Evolutionary conservation across 2,113 vertebrate genomes (phyloP), one percentile per base, ranked within the genome.

Genomic region (Dipodomys stephensi): DNA sequence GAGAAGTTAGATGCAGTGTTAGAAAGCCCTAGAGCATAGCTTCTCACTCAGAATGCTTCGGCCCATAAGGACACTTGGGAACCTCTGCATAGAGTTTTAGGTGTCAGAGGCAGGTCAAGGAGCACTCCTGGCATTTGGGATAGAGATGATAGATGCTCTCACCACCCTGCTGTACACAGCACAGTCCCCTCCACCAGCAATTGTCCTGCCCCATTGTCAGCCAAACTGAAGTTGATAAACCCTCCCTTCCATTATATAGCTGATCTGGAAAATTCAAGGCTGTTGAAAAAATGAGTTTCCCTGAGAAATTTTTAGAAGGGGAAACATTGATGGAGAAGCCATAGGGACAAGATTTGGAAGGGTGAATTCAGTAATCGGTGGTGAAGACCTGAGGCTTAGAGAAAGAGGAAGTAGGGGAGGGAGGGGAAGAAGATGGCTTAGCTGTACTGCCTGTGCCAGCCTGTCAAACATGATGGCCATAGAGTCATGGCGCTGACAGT

Each of bases 391-490:
- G 62, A 35, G 32, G 60, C 49, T 49, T 49, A 32, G 19, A 30
- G 18, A 7, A 23, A 28, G 22, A 9, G 15, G 53, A 68, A 80
- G 6, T 4, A 35, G 9, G 44, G 11, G 35, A 6, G 5, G 23
- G n/a, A 16, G 15, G 11, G 0, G 0, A 18, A 23, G 35, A 13
- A n/a, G 73, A 76, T 30, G 8, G 39, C 69, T 2, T 3, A 1
- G 12, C 32, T 11, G 7, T 13, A 4, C 22, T 7, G 39, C 5
- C 39, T 1, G 22, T 22, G 15, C 35, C 69, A 35, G 32, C 35
- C 46, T 0, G 7, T 8, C 73, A 23, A 69, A 23, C 23, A 35
- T 3, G 0, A 0, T 16, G 71, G 44, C 67, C 2, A 0, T 8
- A 83, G 23, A 19, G 46, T n/a, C 67, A 0, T 13, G 68, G n/a